Evolutionary conservation across 1,140 invertebrate species (phyloP).

Genomic region (Ceratitis capitata): DNA sequence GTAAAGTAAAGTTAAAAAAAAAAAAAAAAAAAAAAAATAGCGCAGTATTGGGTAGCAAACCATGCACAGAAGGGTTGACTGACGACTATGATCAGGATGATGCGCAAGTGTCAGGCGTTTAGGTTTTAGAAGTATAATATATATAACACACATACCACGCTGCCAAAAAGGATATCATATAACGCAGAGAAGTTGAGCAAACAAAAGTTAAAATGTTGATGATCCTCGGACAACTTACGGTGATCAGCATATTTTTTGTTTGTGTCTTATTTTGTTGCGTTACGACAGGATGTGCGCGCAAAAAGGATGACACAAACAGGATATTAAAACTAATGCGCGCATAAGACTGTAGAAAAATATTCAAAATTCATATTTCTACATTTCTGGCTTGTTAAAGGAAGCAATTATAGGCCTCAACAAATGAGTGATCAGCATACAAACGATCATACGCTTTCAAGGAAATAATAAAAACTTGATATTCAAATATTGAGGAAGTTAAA

Average conservation of each 20-base stretch:
- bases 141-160: neutral
- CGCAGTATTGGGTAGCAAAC: neutral
- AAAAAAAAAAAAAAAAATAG: neutral
- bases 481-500: neutral
- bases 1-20: neutral
- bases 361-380: neutral
- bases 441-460: neutral
- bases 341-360: too few species aligned
- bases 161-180: slow-evolving; percentile 20
- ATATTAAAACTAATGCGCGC: too few species aligned
- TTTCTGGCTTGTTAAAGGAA: neutral
- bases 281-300: neutral
- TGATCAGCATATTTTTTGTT: neutral
- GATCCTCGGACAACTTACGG: neutral
- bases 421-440: neutral
- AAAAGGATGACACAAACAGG: slow-evolving; percentile 8
- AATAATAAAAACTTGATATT: neutral
- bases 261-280: neutral
- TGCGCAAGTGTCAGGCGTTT: slow-evolving; percentile 23
- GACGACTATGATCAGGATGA: neutral
- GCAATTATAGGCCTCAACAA: neutral
- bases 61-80: neutral
- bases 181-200: neutral
- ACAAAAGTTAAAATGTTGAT: slow-evolving; percentile 2
- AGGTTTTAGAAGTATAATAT: slow-evolving; percentile 24